Evolutionary conservation across 1,140 invertebrate genomes (phyloP).

Genomic region (Pectinophora gossypiella): DNA sequence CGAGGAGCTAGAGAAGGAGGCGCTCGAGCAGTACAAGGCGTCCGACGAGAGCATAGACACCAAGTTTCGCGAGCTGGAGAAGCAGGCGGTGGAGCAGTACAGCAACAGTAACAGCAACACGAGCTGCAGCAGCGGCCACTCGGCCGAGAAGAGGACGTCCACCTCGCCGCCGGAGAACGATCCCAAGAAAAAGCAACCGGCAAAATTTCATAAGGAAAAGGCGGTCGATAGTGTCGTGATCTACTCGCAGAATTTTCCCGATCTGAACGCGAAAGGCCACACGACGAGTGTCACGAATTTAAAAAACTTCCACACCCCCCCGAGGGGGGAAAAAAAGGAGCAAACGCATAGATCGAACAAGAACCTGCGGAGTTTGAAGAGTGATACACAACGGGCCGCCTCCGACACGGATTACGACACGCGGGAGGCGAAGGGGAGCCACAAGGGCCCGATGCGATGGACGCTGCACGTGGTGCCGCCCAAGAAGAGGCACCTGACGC

Average conservation of each 20-base stretch:
- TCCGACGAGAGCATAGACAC: constrained; percentile 71
- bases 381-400: constrained; percentile 42
- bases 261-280: constrained; percentile 48
- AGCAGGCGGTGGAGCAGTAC: constrained; percentile 68
- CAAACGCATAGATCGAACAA: constrained; percentile 41
- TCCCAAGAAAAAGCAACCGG: constrained; percentile 32
- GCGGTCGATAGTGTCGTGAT: constrained; percentile 58
- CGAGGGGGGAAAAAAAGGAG: constrained; percentile 69
- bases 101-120: constrained; percentile 68
- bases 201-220: constrained; percentile 60
- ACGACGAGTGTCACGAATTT: constrained; percentile 57
- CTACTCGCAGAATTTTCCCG: constrained; percentile 67
- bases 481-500: constrained; percentile 55
- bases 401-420: constrained; percentile 63
- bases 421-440: constrained; percentile 28
- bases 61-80: constrained; percentile 64
- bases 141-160: constrained; percentile 36
- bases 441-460: constrained; percentile 54
- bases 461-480: constrained; percentile 52
- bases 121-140: constrained; percentile 61
- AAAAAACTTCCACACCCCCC: constrained; percentile 71
- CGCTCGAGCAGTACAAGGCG: constrained; percentile 69
- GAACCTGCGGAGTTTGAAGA: constrained; percentile 37
- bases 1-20: constrained; percentile 69
- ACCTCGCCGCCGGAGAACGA: constrained; percentile 21